phyloP scores from a whole-genome alignment of 64 coral and sea anemone genomes.

The Astreopora myriophthalma region DNA sequence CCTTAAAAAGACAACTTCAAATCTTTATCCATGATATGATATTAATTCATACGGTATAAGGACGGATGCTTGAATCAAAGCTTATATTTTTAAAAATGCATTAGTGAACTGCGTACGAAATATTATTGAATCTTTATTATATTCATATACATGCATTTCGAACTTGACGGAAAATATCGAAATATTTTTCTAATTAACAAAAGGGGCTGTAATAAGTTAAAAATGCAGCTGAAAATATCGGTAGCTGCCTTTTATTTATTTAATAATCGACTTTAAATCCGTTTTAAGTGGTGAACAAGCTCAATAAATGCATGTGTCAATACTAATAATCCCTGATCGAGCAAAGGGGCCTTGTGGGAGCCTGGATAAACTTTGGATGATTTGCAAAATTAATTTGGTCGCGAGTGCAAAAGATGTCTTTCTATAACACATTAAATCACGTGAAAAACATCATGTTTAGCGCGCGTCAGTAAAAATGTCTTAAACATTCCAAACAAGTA shows the following conservation, averaged over 20 bases:
- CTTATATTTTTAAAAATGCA: too few species aligned
- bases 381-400: conserved; percentile 21
- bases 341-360: background rate
- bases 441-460: background rate
- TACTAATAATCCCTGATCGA: background rate
- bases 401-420: background rate
- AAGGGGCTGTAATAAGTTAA: conserved; percentile 22
- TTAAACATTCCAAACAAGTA: background rate
- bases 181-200: conserved; percentile 44
- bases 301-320: conserved; percentile 34
- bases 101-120: background rate
- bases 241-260: conserved; percentile 25
- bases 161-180: background rate
- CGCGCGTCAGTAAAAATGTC: background rate
- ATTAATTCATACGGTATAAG: background rate
- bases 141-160: background rate
- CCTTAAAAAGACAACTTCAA: background rate
- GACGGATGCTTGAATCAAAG: too few species aligned
- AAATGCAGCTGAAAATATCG: conserved; percentile 41
- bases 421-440: background rate
- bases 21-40: background rate
- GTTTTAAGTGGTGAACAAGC: conserved; percentile 40
- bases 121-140: background rate
- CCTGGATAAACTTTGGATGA: conserved; percentile 18
- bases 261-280: conserved; percentile 39